Conservation (phyloP, 2,113 vertebrate species). For the Tichodroma muraria region DNA sequence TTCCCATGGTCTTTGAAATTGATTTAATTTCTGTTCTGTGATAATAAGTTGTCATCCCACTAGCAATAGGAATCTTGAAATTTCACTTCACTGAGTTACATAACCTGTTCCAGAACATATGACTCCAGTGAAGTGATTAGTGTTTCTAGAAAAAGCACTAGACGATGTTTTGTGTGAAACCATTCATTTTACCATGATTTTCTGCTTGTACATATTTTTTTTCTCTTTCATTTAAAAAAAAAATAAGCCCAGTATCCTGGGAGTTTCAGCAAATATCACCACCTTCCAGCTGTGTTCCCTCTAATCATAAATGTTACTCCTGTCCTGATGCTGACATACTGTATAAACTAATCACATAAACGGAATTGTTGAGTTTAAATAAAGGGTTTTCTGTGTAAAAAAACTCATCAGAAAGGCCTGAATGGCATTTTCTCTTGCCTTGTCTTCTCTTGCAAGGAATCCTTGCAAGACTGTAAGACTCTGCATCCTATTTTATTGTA, state of each 20-base stretch:
- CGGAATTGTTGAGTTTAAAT: background rate
- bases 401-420: background rate
- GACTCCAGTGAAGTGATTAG: background rate
- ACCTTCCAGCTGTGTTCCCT: background rate
- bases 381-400: background rate
- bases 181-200: background rate
- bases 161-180: background rate
- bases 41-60: background rate
- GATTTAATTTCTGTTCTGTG: background rate
- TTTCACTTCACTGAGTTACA: background rate
- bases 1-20: background rate
- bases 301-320: background rate
- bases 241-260: background rate
- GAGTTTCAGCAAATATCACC: background rate
- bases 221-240: background rate
- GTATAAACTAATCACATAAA: background rate
- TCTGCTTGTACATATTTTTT: background rate
- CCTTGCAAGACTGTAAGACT: background rate
- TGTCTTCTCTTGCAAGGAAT: background rate
- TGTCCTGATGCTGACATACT: background rate
- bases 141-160: background rate
- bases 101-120: background rate
- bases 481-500: background rate
- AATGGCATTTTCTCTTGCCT: background rate
- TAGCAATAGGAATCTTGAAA: background rate